Evolutionary conservation across 2,113 vertebrate species (phyloP).

Genomic region (Falco punctatus): DNA sequence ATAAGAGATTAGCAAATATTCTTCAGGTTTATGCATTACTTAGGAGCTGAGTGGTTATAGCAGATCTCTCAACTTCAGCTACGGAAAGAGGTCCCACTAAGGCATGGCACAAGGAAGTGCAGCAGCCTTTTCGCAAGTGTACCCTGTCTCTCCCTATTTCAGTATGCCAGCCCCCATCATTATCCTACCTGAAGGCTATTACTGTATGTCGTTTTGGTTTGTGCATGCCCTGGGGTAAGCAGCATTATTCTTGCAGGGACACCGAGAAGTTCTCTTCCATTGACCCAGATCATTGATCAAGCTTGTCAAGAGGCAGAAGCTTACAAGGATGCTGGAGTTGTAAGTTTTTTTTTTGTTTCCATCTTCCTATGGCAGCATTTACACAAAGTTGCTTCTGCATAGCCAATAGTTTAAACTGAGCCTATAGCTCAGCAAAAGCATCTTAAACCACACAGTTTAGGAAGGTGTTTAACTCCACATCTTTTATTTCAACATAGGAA

Average conservation of each 20-base stretch:
- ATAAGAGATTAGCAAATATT: neutral
- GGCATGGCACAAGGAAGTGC: neutral
- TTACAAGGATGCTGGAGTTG: conserved; percentile 81
- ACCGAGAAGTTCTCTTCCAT: conserved; percentile 72
- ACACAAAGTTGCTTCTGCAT: neutral
- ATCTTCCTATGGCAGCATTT: neutral
- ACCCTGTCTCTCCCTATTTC: neutral
- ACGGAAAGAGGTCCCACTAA: neutral
- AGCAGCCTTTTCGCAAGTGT: neutral
- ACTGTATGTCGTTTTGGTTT: neutral
- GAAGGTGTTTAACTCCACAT: neutral
- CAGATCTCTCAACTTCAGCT: neutral
- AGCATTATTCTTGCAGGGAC: conserved; percentile 73
- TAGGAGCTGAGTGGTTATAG: neutral
- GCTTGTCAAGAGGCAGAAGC: conserved; percentile 83
- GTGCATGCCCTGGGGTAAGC: neutral
- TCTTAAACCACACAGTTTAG: neutral
- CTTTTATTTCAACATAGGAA: neutral
- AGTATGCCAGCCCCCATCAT: fast-evolving
- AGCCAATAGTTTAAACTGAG: neutral
- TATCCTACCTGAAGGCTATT: neutral
- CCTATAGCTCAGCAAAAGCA: neutral
- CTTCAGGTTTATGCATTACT: neutral
- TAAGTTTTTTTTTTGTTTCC: conserved; percentile 41
- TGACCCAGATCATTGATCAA: conserved; percentile 78